A percentile compares a stretch with the other conserved stretches of the same genome.
Evolutionary conservation across 1,140 invertebrate genomes (phyloP).

Genomic region (Fopius arisanus): DNA sequence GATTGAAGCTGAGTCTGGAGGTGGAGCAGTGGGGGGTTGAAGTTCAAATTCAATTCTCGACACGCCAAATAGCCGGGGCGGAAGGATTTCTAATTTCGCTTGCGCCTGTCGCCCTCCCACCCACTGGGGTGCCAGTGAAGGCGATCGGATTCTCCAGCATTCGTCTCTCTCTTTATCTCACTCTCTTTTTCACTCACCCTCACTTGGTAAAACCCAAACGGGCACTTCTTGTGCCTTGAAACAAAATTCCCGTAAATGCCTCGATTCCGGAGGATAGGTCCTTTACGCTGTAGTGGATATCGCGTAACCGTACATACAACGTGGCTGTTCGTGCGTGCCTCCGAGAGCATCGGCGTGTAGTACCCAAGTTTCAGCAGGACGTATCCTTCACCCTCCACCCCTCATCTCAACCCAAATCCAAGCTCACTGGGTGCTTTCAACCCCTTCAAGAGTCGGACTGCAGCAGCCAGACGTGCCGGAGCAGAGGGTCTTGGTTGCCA

Average conservation of each 20-base stretch:
- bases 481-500: conserved; percentile 10
- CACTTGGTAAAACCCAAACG: background rate
- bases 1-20: background rate
- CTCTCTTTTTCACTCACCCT: background rate
- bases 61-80: conserved; percentile 16
- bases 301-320: conserved; percentile 14
- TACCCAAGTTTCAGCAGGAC: background rate
- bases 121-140: background rate
- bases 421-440: conserved; percentile 9
- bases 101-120: conserved; percentile 18
- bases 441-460: background rate
- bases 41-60: conserved; percentile 25
- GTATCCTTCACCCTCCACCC: background rate
- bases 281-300: conserved; percentile 22
- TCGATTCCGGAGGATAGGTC: background rate
- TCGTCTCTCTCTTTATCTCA: background rate
- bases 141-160: conserved; percentile 17
- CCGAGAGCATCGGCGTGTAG: background rate
- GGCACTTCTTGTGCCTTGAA: conserved; percentile 9
- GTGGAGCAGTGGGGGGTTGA: background rate
- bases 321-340: conserved; percentile 17
- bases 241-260: conserved; percentile 23
- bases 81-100: conserved; percentile 28
- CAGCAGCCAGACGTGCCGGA: conserved; percentile 23
- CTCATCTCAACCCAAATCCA: no score